Conservation (phyloP, 2,113 vertebrate genomes). For the Sorex fumeus region DNA sequence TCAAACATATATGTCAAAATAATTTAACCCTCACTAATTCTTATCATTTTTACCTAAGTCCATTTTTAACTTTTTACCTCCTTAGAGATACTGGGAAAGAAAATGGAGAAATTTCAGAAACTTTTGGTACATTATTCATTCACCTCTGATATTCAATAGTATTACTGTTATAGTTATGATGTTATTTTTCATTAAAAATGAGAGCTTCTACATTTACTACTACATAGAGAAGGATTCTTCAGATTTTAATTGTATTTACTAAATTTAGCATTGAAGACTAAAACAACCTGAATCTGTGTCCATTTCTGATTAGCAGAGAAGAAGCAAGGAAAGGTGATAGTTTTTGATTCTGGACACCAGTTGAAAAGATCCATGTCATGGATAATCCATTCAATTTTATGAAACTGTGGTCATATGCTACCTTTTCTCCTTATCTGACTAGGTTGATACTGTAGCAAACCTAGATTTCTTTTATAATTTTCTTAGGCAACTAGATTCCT, state of each 20-base stretch:
- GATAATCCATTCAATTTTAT: constrained; percentile 11
- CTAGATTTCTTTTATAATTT: constrained; percentile 52
- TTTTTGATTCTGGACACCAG: not conserved
- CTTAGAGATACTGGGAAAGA: not conserved
- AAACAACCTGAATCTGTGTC: not conserved
- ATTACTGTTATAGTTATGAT: no score
- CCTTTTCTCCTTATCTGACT: constrained; percentile 26
- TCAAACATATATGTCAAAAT: not conserved
- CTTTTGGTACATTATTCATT: not conserved
- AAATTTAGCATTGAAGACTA: constrained; percentile 47
- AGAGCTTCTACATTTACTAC: constrained; percentile 34
- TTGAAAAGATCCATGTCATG: not conserved
- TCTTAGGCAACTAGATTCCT: not conserved
- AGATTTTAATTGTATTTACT: constrained; percentile 49
- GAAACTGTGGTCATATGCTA: not conserved
- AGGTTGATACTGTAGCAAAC: constrained; percentile 18
- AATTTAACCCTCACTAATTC: not conserved
- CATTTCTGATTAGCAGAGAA: not conserved
- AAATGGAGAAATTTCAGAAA: constrained; percentile 14
- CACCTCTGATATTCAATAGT: not conserved
- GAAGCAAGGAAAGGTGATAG: not conserved
- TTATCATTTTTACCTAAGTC: constrained; percentile 26
- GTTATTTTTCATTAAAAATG: constrained; percentile 46
- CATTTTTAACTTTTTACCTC: constrained; percentile 52
- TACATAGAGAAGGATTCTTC: not conserved